Percentiles rank a stretch among this genome's conserved stretches.
phyloP scores from a whole-genome alignment of 92 coral and sea anemone species.

The Parazoanthus atlanticus region DNA sequence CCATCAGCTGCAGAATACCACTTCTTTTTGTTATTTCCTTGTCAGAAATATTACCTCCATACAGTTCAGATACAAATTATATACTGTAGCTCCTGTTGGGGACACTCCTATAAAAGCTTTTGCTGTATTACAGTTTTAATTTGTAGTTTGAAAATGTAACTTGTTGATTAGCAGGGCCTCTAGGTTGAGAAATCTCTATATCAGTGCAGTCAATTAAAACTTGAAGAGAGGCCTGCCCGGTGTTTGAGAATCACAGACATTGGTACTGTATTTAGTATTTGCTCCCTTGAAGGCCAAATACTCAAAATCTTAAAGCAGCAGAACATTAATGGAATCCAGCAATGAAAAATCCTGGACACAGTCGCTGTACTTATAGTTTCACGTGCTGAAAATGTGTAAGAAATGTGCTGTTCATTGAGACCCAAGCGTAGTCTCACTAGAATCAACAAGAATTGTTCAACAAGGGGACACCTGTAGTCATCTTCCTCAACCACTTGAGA shows the following conservation, averaged over 20 bases:
- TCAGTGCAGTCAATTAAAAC: slow-evolving; percentile 43
- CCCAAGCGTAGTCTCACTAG: slow-evolving; percentile 43
- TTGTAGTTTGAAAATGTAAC: slow-evolving; percentile 26
- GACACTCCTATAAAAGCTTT: slow-evolving; percentile 39
- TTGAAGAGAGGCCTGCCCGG: slow-evolving; percentile 40
- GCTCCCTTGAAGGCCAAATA: slow-evolving; percentile 43
- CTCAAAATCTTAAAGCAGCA: slow-evolving; percentile 28
- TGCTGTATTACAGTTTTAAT: slow-evolving; percentile 42
- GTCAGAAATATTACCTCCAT: slow-evolving; percentile 4
- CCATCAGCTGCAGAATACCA: neutral
- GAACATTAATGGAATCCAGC: slow-evolving; percentile 44
- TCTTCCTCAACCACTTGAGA: slow-evolving; percentile 40
- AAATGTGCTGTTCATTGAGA: slow-evolving; percentile 35
- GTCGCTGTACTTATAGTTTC: slow-evolving; percentile 8
- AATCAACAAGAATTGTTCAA: slow-evolving; percentile 31
- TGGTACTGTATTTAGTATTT: slow-evolving; percentile 36
- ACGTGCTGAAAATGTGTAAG: slow-evolving; percentile 33
- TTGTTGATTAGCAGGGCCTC: slow-evolving; percentile 48
- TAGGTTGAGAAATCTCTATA: slow-evolving; percentile 41
- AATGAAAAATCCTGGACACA: slow-evolving; percentile 35
- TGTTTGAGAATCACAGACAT: slow-evolving; percentile 43
- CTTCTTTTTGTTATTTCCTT: slow-evolving; percentile 11
- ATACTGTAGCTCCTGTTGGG: slow-evolving; percentile 42
- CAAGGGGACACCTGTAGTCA: slow-evolving; percentile 20
- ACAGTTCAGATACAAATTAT: slow-evolving; percentile 33